These are phyloP conservation scores for Catharus ustulatus DNA, from an alignment of 2,797 vertebrate species.

Conservation along the genomic window DNA sequence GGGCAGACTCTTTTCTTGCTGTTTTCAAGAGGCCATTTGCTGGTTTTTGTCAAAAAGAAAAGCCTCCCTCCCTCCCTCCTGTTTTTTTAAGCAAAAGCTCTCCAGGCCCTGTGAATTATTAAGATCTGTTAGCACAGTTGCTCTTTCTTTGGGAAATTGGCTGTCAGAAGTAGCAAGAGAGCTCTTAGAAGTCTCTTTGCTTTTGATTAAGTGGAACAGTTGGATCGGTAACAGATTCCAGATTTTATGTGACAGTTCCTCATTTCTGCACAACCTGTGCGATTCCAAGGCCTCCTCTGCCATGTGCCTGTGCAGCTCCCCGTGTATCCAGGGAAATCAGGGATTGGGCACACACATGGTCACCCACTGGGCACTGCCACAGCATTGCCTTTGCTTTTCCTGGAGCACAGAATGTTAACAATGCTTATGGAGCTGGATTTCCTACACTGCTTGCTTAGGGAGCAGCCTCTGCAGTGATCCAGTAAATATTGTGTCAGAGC, in stretches of 20 bases:
- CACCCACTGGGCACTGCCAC: not conserved
- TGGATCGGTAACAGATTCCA: constrained; percentile 61
- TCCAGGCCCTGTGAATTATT: constrained; percentile 67
- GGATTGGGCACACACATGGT: not conserved
- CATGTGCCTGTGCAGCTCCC: not conserved
- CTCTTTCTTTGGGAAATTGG: constrained; percentile 73
- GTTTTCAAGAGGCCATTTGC: constrained; percentile 73
- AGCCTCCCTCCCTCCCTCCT: too few relatives aligned
- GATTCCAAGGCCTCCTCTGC: not conserved
- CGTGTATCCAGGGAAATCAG: not conserved
- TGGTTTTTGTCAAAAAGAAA: constrained; percentile 72
- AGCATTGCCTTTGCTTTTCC: not conserved
- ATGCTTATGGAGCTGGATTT: not conserved
- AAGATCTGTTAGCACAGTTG: constrained; percentile 75
- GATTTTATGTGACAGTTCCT: constrained; percentile 60
- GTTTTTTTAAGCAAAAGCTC: constrained; percentile 36
- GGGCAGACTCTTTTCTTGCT: constrained; percentile 60
- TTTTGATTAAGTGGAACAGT: constrained; percentile 73
- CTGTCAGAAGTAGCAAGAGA: constrained; percentile 68
- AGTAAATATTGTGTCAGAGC: not conserved
- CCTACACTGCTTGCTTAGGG: not conserved
- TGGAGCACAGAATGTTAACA: not conserved
- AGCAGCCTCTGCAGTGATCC: not conserved
- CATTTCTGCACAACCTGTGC: constrained; percentile 4
- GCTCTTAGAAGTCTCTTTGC: constrained; percentile 63